Percentiles rank a stretch among this genome's conserved stretches.
phyloP scores from a whole-genome alignment of 2,797 vertebrate genomes.

The Rallus crepitans region DNA sequence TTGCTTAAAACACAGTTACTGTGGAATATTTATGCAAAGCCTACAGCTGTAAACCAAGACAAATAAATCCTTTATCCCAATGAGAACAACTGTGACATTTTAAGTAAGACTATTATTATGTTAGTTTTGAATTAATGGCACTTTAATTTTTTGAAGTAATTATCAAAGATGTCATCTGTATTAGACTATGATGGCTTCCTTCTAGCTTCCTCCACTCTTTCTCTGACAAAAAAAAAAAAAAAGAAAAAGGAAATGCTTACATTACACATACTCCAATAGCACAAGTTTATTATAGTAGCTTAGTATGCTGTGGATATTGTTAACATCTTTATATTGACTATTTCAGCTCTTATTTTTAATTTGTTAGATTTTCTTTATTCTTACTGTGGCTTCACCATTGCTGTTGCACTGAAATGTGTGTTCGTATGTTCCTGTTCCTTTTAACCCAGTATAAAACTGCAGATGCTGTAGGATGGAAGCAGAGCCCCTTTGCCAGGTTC shows the following conservation, averaged over 20 bases:
- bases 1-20: neutral
- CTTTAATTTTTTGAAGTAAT: neutral
- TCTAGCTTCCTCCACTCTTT: neutral
- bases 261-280: neutral
- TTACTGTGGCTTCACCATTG: neutral
- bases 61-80: neutral
- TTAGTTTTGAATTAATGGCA: neutral
- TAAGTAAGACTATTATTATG: neutral
- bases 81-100: neutral
- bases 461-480: neutral
- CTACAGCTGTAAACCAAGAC: neutral
- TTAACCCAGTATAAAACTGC: neutral
- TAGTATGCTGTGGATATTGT: neutral
- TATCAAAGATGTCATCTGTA: neutral
- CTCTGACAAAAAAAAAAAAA: neutral
- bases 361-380: neutral
- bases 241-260: neutral
- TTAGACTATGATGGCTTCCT: neutral
- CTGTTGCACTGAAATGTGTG: neutral
- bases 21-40: neutral
- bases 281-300: neutral
- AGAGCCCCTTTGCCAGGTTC: neutral
- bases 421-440: neutral
- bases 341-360: neutral
- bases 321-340: neutral